A percentile compares a stretch with the other conserved stretches of the same genome.
These are phyloP conservation scores for Daktulosphaira vitifoliae DNA, from an alignment of 1,140 invertebrate species.

Conservation along the genomic window DNA sequence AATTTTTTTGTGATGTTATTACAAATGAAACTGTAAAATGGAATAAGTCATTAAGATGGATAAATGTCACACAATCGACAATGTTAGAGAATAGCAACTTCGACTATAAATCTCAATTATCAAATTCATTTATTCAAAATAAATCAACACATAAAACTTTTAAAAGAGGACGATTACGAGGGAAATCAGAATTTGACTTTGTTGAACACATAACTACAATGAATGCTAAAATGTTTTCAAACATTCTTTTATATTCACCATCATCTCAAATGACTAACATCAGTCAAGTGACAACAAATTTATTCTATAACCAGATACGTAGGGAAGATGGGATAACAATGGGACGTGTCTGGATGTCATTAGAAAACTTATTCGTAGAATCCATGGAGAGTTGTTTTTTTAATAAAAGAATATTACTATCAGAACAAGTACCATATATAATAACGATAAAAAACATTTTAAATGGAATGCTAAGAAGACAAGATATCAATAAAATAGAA, in stretches of 20 bases:
- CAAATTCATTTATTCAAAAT: too few relatives aligned
- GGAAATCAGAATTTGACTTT: slow-evolving; percentile 6
- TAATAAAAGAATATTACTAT: slow-evolving; percentile 5
- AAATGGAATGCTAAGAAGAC: not conserved
- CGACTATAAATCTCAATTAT: not conserved
- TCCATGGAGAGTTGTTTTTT: slow-evolving; percentile 7
- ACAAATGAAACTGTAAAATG: not conserved
- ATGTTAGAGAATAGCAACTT: not conserved
- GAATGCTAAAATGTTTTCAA: not conserved
- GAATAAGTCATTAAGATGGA: not conserved
- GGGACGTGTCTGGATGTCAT: not conserved
- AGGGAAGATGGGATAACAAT: not conserved
- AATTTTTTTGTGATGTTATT: slow-evolving; percentile 2
- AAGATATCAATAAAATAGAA: not conserved
- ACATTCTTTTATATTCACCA: not conserved
- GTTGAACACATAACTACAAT: not conserved
- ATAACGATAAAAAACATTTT: not conserved
- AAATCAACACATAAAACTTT: not conserved
- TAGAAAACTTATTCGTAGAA: not conserved
- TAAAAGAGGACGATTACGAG: not conserved
- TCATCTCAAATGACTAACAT: not conserved
- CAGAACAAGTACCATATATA: not conserved
- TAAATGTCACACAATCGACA: not conserved
- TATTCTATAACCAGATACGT: not conserved
- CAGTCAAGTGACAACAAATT: not conserved